Base-by-base conservation (phyloP, 1,140 invertebrate species). In the Pseudomyrmex gracilis region DNA sequence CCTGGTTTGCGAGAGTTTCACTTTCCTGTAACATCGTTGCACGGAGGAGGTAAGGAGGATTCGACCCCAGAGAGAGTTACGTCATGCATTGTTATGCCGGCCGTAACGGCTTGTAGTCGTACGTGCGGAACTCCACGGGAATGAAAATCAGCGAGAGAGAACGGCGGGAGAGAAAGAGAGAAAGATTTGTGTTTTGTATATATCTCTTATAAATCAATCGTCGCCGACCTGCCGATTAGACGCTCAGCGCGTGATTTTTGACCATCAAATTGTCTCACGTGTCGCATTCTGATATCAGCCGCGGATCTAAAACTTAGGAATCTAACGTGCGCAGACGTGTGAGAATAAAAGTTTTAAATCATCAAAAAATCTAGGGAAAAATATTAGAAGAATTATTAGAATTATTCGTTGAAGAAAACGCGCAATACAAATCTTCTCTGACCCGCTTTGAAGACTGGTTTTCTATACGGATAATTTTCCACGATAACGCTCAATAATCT, bases 1-100 rank as follows among this genome's bases (percentile, higher is more conserved):
- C 93, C 94, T 93, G 92, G 91, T 94, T 94, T 94, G 92, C 93
- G 90, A 93, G 93, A 94, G 93, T 94, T 94, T 94, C 94, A 94
- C 94, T 94, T 94, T 94, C 93, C 93, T 94, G 93, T 92, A 92
- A 92, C 89, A 91, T 92, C 90, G 90, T 90, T 84, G 85, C 55
- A 90, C 90, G 88, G 90, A 93, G 92, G 91, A 93, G 93, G 91
- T 91, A 92, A 93, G 89, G 93, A 94, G 92, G 93, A 94, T 94
- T 92, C 93, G 93, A 93, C 92, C 93, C 92, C 92, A 91, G 89
- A 83, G 88, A 91, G 89, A 83, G 88, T 94, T 94, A 93, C 93
- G 92, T 94, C 93, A 94, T 91, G 92, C 92, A 94, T 94, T 94
- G 93, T 94, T 94, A 94, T 94, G 93, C 92, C 92, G 91, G 91